Conservation (phyloP, 1,140 invertebrate species). For the Campoletis sonorensis region DNA sequence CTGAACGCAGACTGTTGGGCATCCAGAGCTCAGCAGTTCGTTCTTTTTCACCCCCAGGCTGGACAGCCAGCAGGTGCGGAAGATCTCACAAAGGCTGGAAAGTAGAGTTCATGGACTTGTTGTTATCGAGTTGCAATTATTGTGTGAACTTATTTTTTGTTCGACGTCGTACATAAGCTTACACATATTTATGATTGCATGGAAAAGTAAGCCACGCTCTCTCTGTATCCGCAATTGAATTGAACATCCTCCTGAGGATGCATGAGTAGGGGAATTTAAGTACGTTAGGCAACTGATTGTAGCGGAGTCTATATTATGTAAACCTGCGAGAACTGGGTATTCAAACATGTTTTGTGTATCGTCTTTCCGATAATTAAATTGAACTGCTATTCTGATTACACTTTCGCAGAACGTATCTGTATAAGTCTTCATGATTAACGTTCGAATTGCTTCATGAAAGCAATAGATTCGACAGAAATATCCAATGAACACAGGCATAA, state of each 20-base stretch:
- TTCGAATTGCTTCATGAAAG: too few relatives aligned
- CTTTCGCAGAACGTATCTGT: neutral
- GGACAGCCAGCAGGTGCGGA: slow-evolving; percentile 6
- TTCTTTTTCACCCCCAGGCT: neutral
- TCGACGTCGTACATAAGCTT: neutral
- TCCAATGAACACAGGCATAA: too few relatives aligned
- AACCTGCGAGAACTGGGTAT: too few relatives aligned
- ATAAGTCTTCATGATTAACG: neutral
- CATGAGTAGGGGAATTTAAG: too few relatives aligned
- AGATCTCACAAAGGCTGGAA: slow-evolving; percentile 30
- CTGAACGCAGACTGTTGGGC: slow-evolving; percentile 22
- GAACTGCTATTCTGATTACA: neutral
- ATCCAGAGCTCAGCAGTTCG: neutral
- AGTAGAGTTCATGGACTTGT: neutral
- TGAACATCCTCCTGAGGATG: too few relatives aligned
- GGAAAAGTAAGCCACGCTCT: neutral
- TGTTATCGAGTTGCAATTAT: neutral
- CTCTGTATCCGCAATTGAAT: too few relatives aligned
- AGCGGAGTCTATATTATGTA: too few relatives aligned
- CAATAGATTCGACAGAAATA: too few relatives aligned
- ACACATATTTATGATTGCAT: neutral
- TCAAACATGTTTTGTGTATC: neutral
- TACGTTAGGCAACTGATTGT: too few relatives aligned
- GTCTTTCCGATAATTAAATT: neutral
- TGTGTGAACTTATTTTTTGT: neutral